These are phyloP conservation scores for Prinia subflava DNA, from an alignment of 2,113 vertebrate genomes.

Conservation along the genomic window DNA sequence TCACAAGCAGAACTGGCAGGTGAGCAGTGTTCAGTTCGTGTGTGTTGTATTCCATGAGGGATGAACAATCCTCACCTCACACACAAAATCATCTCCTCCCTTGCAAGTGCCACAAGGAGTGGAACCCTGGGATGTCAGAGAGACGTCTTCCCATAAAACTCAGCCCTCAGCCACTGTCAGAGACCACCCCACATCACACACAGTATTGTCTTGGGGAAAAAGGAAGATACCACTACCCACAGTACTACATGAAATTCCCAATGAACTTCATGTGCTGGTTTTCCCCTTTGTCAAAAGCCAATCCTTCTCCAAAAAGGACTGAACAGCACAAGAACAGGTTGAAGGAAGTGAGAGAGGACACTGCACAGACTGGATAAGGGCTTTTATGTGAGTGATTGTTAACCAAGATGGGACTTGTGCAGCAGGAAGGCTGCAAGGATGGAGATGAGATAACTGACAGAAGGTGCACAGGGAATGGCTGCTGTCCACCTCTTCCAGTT, in stretches of 20 bases:
- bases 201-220: not conserved
- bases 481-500: not conserved
- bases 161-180: not conserved
- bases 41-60: not conserved
- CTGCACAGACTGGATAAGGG: not conserved
- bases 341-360: not conserved
- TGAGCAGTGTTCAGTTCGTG: not conserved
- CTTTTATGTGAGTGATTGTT: not conserved
- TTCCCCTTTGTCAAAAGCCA: not conserved
- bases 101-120: not conserved
- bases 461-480: not conserved
- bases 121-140: not conserved
- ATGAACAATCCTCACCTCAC: not conserved
- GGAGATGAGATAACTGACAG: not conserved
- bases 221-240: not conserved
- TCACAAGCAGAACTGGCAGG: not conserved
- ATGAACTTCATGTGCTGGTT: fast-evolving
- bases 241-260: not conserved
- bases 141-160: not conserved
- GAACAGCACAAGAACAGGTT: not conserved
- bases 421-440: not conserved
- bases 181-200: not conserved
- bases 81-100: fast-evolving
- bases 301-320: not conserved
- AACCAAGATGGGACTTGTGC: not conserved